Conservation (phyloP, 2,797 vertebrate species). For the Sebastes jordani region DNA sequence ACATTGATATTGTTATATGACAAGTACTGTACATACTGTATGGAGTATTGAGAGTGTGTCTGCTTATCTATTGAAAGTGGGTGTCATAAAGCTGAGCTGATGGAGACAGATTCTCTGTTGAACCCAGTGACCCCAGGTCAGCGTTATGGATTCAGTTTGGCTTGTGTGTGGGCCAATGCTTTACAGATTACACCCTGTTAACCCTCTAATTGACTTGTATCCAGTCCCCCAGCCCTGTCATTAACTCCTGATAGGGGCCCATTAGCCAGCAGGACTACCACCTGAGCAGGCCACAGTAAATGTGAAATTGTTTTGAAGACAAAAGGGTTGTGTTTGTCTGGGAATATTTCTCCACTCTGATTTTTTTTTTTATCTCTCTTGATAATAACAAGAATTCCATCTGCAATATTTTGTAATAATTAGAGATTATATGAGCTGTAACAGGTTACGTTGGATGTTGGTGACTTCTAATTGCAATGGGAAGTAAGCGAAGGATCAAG, state of each 20-base stretch:
- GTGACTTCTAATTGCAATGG: background rate
- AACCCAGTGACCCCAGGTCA: constrained; percentile 29
- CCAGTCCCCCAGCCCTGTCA: constrained; percentile 5
- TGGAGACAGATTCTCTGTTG: constrained; percentile 11
- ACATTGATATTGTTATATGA: background rate
- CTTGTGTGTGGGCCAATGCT: constrained; percentile 1
- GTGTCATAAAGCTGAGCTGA: background rate
- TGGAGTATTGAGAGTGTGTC: background rate
- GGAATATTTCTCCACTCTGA: background rate
- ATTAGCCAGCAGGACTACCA: constrained; percentile 16
- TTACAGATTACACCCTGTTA: constrained; percentile 47
- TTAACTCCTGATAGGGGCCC: constrained; percentile 25
- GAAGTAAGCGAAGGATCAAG: background rate
- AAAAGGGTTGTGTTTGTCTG: background rate
- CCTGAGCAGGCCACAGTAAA: constrained; percentile 20
- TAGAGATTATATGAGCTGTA: background rate
- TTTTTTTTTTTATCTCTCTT: background rate
- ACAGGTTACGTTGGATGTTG: background rate
- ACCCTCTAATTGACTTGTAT: constrained; percentile 30
- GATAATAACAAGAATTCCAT: background rate
- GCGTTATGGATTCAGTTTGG: constrained; percentile 32
- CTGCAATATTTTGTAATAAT: background rate
- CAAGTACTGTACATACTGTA: background rate
- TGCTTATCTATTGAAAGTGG: background rate
- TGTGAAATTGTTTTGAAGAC: background rate